Conservation (phyloP, 2,888 invertebrate genomes). For the Epinotia nisella region DNA sequence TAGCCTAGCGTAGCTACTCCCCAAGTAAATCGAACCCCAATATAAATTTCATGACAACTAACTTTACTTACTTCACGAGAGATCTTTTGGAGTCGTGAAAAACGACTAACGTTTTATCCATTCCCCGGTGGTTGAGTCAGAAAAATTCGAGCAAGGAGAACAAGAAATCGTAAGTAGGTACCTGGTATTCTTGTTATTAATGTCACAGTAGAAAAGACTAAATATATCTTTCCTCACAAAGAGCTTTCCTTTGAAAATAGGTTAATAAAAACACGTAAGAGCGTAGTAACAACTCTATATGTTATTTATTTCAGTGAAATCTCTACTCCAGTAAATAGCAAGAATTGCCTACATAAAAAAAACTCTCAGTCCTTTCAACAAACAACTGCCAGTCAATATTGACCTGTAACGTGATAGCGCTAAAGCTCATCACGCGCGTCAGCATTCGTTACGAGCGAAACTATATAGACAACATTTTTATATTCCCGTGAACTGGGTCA, state of each 20-base stretch:
- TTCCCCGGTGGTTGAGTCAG: no score
- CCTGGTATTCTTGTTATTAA: no score
- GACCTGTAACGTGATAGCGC: not conserved
- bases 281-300: not conserved
- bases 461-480: slow-evolving; percentile 39
- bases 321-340: not conserved
- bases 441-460: slow-evolving; percentile 16
- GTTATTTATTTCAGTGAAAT: slow-evolving; percentile 1
- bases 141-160: no score
- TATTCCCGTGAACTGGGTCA: slow-evolving; percentile 36
- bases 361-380: not conserved
- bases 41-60: no score
- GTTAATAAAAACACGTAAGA: not conserved
- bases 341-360: not conserved
- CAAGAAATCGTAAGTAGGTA: no score
- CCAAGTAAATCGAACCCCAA: no score
- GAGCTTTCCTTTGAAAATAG: not conserved
- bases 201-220: no score
- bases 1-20: no score
- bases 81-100: no score
- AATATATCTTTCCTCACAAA: not conserved
- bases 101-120: no score
- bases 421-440: slow-evolving; percentile 14
- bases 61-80: no score
- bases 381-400: slow-evolving; percentile 5